A percentile compares a stretch with the other conserved stretches of the same genome.
phyloP scores from a whole-genome alignment of 2,113 vertebrate genomes.

The Apteryx mantelli region DNA sequence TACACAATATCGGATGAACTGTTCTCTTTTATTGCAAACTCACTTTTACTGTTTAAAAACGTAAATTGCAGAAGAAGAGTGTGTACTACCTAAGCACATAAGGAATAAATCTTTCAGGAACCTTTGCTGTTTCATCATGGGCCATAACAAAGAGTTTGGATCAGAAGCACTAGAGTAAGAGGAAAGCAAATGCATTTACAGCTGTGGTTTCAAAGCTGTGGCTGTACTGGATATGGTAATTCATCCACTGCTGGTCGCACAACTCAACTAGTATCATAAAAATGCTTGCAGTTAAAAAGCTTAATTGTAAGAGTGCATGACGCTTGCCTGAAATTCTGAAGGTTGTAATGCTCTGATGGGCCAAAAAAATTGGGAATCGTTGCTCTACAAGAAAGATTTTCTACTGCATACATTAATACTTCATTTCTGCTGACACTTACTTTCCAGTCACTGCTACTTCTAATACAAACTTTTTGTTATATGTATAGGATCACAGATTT shows the following conservation, averaged over 20 bases:
- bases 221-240: constrained; percentile 26
- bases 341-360: constrained; percentile 35
- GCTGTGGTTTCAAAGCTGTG: constrained; percentile 35
- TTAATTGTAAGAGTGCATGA: neutral
- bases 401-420: neutral
- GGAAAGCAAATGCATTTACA: constrained; percentile 11
- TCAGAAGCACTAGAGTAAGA: neutral
- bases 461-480: constrained; percentile 7
- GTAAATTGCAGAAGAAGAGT: neutral
- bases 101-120: neutral
- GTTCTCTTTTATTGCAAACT: neutral
- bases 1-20: neutral
- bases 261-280: constrained; percentile 13
- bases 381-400: constrained; percentile 1
- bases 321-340: constrained; percentile 30
- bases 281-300: constrained; percentile 51
- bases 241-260: neutral
- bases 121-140: neutral
- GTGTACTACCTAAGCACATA: neutral
- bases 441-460: neutral
- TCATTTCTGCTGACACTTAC: neutral
- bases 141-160: neutral
- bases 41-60: neutral
- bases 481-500: neutral
- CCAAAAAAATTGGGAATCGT: constrained; percentile 46